Conservation (phyloP, 2,888 invertebrate species). For the Muscina levida region DNA sequence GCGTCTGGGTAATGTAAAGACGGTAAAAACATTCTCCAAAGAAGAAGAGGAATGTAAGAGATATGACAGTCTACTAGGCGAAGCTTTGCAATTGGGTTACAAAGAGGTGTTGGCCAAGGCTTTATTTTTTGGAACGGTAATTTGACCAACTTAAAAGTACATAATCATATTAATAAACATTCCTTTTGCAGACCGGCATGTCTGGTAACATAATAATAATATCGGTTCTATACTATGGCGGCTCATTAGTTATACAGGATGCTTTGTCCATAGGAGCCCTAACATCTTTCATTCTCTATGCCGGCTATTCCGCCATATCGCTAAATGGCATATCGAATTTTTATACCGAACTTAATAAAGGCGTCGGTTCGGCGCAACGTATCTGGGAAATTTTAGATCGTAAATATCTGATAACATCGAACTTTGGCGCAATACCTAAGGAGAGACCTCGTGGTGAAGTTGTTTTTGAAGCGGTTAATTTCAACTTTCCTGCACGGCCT, state of each 20-base stretch:
- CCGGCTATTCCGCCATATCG: constrained; percentile 95
- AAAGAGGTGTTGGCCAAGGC: constrained; percentile 93
- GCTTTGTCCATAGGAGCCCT: constrained; percentile 91
- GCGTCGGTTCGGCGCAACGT: constrained; percentile 93
- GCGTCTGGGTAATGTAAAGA: constrained; percentile 93
- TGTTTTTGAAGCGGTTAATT: constrained; percentile 86
- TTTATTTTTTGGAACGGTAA: constrained; percentile 94
- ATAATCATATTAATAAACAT: constrained; percentile 54
- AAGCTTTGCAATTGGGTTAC: constrained; percentile 89
- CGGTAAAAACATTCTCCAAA: constrained; percentile 95
- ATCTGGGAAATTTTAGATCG: constrained; percentile 95
- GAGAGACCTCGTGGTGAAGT: constrained; percentile 83
- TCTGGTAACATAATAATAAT: constrained; percentile 94
- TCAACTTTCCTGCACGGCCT: constrained; percentile 86
- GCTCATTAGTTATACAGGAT: constrained; percentile 90
- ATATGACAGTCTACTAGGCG: constrained; percentile 85
- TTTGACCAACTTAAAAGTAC: constrained; percentile 48
- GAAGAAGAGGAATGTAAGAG: constrained; percentile 87
- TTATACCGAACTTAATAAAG: constrained; percentile 96
- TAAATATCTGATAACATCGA: constrained; percentile 86
- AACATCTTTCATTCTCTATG: constrained; percentile 96
- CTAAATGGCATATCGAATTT: constrained; percentile 94
- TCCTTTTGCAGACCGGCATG: constrained; percentile 86
- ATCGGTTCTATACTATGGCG: constrained; percentile 95
- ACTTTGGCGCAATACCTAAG: constrained; percentile 78